phyloP scores from a whole-genome alignment of 2,113 vertebrate species.

The Physeter macrocephalus region DNA sequence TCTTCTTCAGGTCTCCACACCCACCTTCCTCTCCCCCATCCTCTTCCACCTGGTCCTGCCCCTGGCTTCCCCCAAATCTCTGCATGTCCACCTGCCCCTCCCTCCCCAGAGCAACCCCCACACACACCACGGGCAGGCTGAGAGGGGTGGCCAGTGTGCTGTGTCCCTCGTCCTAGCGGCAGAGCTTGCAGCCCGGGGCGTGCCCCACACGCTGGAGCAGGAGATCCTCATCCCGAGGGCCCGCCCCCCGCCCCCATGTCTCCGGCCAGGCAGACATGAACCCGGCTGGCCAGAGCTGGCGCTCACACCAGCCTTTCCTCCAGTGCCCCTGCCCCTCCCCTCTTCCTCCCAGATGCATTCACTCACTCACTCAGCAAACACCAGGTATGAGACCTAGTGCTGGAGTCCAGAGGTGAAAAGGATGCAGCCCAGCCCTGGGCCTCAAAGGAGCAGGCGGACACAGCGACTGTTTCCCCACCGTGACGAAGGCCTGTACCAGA shows the following conservation, averaged over 20 bases:
- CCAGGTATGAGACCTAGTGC: not conserved
- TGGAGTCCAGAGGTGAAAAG: not conserved
- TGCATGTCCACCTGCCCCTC: rapidly evolving
- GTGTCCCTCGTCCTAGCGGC: not conserved
- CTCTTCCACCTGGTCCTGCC: not conserved
- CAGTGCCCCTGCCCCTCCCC: rapidly evolving
- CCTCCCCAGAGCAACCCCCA: too few relatives aligned
- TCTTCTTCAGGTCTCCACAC: not conserved
- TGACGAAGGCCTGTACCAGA: not conserved
- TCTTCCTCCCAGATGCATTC: not conserved
- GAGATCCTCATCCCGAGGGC: not conserved
- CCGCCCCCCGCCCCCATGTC: rapidly evolving
- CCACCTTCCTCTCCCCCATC: rapidly evolving
- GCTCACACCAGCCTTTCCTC: not conserved
- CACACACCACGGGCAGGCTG: not conserved
- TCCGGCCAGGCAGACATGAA: not conserved
- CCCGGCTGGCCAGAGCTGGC: not conserved
- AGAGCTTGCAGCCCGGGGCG: too few relatives aligned
- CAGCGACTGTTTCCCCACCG: not conserved
- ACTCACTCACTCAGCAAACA: not conserved
- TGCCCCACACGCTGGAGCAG: not conserved
- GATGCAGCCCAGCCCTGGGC: not conserved
- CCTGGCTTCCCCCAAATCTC: not conserved
- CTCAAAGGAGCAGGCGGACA: not conserved
- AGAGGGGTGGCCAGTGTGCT: not conserved